These are phyloP conservation scores for Paedocypris micromegethes DNA, from an alignment of 2,797 vertebrate genomes.

Conservation along the genomic window DNA sequence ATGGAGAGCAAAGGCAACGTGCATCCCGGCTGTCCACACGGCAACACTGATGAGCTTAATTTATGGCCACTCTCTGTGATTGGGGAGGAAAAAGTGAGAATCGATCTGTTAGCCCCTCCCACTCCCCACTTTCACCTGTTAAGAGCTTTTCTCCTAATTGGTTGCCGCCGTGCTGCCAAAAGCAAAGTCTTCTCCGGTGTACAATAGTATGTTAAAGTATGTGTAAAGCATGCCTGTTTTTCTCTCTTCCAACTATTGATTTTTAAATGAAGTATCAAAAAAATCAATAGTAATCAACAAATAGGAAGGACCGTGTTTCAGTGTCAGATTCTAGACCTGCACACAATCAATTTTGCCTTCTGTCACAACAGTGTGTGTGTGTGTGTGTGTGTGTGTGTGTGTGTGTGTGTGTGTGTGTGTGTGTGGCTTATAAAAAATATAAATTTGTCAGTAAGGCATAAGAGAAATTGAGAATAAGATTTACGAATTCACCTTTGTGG, in stretches of 20 bases:
- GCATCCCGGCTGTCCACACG: constrained; percentile 76
- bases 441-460: constrained; percentile 27
- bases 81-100: constrained; percentile 85
- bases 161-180: constrained; percentile 81
- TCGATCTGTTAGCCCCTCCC: constrained; percentile 76
- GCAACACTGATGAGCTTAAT: constrained; percentile 90
- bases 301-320: constrained; percentile 77
- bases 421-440: constrained; percentile 52
- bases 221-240: constrained; percentile 90
- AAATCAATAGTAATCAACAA: constrained; percentile 99
- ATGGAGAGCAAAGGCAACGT: constrained; percentile 75
- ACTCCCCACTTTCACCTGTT: constrained; percentile 84
- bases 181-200: constrained; percentile 68
- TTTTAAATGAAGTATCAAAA: constrained; percentile 97
- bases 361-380: constrained; percentile 69
- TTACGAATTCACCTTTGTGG: too few relatives aligned
- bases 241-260: constrained; percentile 85
- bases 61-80: constrained; percentile 98
- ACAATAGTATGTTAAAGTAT: constrained; percentile 85
- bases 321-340: constrained; percentile 76
- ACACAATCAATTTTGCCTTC: constrained; percentile 78
- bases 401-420: constrained; percentile 27
- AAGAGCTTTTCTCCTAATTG: constrained; percentile 98
- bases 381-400: constrained; percentile 18
- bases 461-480: not conserved